Evolutionary conservation across 2,113 vertebrate genomes (phyloP), one percentile per base, ranked within the genome.

Genomic region (Pipa parva): DNA sequence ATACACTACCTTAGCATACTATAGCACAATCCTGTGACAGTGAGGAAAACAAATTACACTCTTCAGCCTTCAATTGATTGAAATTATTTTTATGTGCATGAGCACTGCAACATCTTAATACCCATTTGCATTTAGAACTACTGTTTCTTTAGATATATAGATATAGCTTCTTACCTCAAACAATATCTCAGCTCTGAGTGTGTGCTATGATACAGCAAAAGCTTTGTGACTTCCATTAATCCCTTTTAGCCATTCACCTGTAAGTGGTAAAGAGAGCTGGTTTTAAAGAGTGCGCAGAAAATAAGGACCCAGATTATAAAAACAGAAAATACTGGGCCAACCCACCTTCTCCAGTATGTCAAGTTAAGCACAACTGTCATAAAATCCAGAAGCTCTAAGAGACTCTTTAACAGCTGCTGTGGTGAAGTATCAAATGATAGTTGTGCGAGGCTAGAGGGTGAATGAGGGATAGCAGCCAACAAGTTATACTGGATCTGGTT

Each of bases 351-450:
- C 28, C 3, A 29, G 20, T 11, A 15, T 28, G 21, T 37, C 22
- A 52, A 29, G 12, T 10, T 48, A 24, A 20, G 57, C 57, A 49
- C 20, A 60, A 21, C 20, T 69, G 65, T 69, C 57, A 69, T 37
- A 59, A 50, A 42, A 50, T 59, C 54, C 22, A 12, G 1, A 25
- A 24, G 15, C 21, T n/a, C 59, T 21, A 10, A 60, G 58, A 39
- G 26, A 56, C 52, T 61, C 59, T 11, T n/a, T 18, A 45, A 71
- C 69, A 73, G 70, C 69, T 60, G 69, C 72, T 31, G 25, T 9
- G 52, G 54, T 7, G 45, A 11, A 15, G 67, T 63, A 63, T 36
- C 59, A 72, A 48, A 75, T 74, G 59, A 74, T 76, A 24, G 46
- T n/a, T 60, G 29, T 31, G 61, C 64, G 71, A 57, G 22, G 18